Conservation (phyloP, 35 echinoderm and acorn worm species). For the Anneissia japonica region DNA sequence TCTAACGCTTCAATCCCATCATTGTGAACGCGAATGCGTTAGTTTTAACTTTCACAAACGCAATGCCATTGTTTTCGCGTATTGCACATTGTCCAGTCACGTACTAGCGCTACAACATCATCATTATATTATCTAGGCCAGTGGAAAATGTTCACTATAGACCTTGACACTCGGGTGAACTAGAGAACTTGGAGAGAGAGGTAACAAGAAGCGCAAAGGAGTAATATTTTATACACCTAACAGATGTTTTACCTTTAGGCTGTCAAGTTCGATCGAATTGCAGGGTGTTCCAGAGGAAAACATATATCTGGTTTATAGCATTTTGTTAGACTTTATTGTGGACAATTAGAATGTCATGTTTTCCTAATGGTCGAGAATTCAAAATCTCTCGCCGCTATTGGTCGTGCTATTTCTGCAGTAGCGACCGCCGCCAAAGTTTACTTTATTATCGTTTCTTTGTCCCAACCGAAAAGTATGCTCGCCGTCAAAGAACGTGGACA, state of each 20-base stretch:
- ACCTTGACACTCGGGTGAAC: not conserved
- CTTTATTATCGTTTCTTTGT: not conserved
- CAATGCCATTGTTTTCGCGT: too few relatives aligned
- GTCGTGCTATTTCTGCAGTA: too few relatives aligned
- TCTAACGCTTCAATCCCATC: too few relatives aligned
- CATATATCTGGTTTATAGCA: not conserved
- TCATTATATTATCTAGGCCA: not conserved
- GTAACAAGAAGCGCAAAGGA: not conserved
- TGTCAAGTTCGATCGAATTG: not conserved
- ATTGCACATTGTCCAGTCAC: too few relatives aligned
- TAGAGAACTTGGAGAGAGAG: not conserved
- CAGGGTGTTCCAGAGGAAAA: not conserved
- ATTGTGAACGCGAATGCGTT: too few relatives aligned
- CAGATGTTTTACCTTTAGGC: constrained; percentile 1
- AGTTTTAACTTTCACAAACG: too few relatives aligned
- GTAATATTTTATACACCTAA: not conserved
- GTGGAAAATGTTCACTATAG: not conserved
- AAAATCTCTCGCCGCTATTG: too few relatives aligned
- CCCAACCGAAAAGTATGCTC: not conserved
- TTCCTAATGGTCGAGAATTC: not conserved
- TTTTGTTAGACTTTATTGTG: not conserved
- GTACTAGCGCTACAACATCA: too few relatives aligned
- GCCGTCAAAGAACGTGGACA: not conserved
- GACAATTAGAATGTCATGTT: not conserved
- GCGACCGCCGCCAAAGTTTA: not conserved